Evolutionary conservation across 2,888 invertebrate species (phyloP), one percentile per base, ranked within the genome.

Genomic region (Ethmia dodecea): DNA sequence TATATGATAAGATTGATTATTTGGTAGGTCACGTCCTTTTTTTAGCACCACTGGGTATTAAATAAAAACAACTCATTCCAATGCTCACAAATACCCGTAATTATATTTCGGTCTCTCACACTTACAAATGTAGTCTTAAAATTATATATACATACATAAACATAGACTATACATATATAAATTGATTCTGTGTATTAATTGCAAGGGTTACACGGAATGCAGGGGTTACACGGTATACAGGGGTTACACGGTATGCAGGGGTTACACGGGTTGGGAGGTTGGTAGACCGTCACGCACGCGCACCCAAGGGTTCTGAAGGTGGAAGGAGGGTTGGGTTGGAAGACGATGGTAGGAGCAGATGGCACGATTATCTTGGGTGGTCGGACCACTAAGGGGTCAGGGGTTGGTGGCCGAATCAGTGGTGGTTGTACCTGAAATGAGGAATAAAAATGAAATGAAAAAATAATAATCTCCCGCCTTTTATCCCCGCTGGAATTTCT

Each of bases 361-460:
- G 76, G 73, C 0, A 80, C 66, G 5, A 57, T 20, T 39, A 81
- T 72, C 51, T 47, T 68, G 1, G 79, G 70, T 0, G 81, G 79
- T 2, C 43, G 52, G 4, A 80, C 56, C 3, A 76, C 37, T 1
- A 81, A 51, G 0, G 58, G 12, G 0, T 43, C 50, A 0, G 74
- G 78, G 0, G 40, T 35, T 1, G 76, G 71, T 0, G 72, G 67
- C 12, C 53, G 56, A 0, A 80, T 55, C 18, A 49, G 49, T 3
- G 48, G 41, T 3, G 75, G 78, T 47, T 68, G 68, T 2, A 80
- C 57, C 80, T 80, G 63, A 3, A 9, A 22, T n/a, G n/a, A n/a
- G n/a, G n/a, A n/a, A n/a, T n/a, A n/a, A n/a, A n/a, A n/a, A n/a
- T n/a, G n/a, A n/a, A n/a, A n/a, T n/a, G n/a, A n/a, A n/a, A n/a